phyloP scores from a whole-genome alignment of 2,113 vertebrate genomes.

The Calyptommatus sinebrachiatus region DNA sequence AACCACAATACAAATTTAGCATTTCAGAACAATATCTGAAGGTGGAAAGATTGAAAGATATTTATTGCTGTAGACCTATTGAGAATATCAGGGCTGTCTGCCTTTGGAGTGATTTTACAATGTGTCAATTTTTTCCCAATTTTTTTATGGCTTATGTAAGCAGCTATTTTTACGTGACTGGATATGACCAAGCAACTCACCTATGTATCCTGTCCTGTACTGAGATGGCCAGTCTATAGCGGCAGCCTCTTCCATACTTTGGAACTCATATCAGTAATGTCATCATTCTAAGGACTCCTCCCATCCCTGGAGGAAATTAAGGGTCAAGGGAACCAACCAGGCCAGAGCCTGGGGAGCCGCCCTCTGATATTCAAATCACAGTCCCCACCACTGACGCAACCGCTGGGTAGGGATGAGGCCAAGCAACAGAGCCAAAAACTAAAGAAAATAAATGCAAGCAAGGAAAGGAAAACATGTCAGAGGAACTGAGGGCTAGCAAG shows the following conservation, averaged over 20 bases:
- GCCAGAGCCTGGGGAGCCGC: neutral
- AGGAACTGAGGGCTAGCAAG: constrained; percentile 40
- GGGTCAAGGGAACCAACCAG: constrained; percentile 4
- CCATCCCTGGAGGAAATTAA: constrained; percentile 2
- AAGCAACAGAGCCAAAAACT: rapidly evolving
- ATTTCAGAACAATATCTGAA: too few species aligned
- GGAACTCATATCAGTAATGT: neutral
- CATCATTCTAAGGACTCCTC: neutral
- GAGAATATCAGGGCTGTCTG: too few species aligned
- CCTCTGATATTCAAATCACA: neutral
- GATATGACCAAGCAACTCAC: too few species aligned
- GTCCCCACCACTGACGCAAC: neutral
- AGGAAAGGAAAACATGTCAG: constrained; percentile 13
- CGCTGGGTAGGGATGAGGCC: constrained; percentile 2
- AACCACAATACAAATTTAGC: too few species aligned
- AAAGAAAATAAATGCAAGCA: constrained; percentile 22
- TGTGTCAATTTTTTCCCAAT: too few species aligned
- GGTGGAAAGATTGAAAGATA: too few species aligned
- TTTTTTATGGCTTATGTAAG: too few species aligned
- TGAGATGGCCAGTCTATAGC: neutral
- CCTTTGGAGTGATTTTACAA: too few species aligned
- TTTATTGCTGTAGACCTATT: too few species aligned
- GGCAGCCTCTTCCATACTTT: neutral
- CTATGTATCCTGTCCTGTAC: too few species aligned
- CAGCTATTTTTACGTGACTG: too few species aligned